A percentile compares a stretch with the other conserved stretches of the same genome.
These are phyloP conservation scores for Hymenopus coronatus DNA, from an alignment of 2,888 invertebrate genomes.

Conservation along the genomic window DNA sequence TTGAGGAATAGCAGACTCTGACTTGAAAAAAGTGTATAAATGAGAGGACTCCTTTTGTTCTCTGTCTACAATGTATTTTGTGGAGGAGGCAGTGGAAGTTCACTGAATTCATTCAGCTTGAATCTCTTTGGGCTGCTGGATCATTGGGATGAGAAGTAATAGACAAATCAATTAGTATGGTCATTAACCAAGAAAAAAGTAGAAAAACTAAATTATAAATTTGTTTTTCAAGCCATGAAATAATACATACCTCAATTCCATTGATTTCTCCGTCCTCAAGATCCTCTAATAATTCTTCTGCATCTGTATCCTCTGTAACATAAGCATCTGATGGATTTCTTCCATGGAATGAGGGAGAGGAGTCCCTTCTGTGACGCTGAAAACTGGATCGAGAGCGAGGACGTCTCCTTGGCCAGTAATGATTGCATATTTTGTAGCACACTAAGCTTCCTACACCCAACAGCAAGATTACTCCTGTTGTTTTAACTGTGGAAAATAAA, in stretches of 20 bases:
- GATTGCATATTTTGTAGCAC: constrained; percentile 45
- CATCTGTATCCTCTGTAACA: neutral
- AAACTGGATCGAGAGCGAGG: neutral
- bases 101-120: too few species aligned
- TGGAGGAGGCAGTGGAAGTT: too few species aligned
- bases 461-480: constrained; percentile 46
- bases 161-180: too few species aligned
- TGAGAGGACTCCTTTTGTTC: too few species aligned
- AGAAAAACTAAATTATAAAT: neutral
- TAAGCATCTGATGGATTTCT: neutral
- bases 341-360: neutral
- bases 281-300: constrained; percentile 28
- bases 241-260: constrained; percentile 22
- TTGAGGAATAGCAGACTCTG: too few species aligned
- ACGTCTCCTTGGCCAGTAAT: constrained; percentile 30
- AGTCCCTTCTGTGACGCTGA: neutral
- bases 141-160: too few species aligned
- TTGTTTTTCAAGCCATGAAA: neutral
- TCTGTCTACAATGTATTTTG: too few species aligned
- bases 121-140: too few species aligned
- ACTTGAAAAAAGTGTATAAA: too few species aligned
- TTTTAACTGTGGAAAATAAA: constrained; percentile 43
- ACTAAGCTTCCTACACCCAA: constrained; percentile 48
- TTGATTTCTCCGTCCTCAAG: constrained; percentile 21
- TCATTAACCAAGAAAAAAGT: neutral